Evolutionary conservation across 2,888 invertebrate species (phyloP), one percentile per base, ranked within the genome.

Genomic region (Calliscelio sp.): DNA sequence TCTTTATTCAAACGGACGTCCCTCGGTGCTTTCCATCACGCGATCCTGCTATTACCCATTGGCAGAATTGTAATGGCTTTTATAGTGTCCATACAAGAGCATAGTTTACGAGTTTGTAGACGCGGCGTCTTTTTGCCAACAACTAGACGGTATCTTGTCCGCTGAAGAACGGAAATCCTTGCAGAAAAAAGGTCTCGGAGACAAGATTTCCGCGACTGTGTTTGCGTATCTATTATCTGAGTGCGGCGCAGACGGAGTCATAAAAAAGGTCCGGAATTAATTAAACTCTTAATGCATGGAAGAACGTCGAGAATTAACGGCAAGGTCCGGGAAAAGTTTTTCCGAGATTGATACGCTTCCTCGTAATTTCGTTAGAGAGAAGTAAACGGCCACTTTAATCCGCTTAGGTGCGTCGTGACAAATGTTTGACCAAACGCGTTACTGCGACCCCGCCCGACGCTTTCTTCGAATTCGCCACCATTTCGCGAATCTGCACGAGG

Each of bases 211-310:
- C 49, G 49, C 74, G 65, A 63, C 24, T 73, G 79, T 85, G 85
- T 82, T 85, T 85, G 82, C 80, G 85, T 77, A 80, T 71, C 82
- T 85, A 81, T 85, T 85, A 85, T 85, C 85, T 68, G 28, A 20
- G 41, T 49, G 51, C 66, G 66, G 81, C 66, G 75, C 57, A 53
- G 65, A 41, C 65, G 28, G 70, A 49, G 61, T 59, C 65, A 63
- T 71, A 75, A 78, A 81, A 83, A 88, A 88, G 86, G 86, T 84
- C 75, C 86, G 86, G 87, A 90, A 90, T 90, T 90, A 89, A 89
- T 90, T 88, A 88, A 90, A 87, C 86, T 87, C 85, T 89, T 88
- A 85, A 87, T 86, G 87, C 84, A 85, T 59, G 63, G 79, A 70
- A 84, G 82, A 84, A 81, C 63, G 78, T 59, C 71, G 81, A 55